Conservation (phyloP, 2,888 invertebrate genomes). For the Pseudococcus jackbeardsleyi region DNA sequence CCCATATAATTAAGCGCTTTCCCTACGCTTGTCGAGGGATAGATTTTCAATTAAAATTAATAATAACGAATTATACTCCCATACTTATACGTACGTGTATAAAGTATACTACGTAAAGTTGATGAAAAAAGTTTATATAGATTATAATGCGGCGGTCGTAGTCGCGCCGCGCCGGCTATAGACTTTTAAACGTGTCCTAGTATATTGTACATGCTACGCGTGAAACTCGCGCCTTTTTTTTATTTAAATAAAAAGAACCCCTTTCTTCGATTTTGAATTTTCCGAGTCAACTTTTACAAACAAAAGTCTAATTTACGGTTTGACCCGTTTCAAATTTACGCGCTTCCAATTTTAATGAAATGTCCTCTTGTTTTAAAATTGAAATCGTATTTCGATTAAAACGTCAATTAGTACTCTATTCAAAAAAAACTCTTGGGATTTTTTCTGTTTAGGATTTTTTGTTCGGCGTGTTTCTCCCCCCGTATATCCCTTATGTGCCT, state of each 20-base stretch:
- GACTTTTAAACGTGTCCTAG: conserved; percentile 21
- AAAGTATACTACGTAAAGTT: no score
- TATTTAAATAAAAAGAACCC: conserved; percentile 46
- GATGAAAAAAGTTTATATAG: no score
- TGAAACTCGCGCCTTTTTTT: conserved; percentile 34
- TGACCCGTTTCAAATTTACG: conserved; percentile 60
- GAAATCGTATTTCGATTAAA: conserved; percentile 63
- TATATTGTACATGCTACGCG: not conserved
- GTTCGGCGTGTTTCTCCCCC: not conserved
- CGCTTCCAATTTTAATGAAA: conserved; percentile 64
- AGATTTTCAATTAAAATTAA: not conserved
- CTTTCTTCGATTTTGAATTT: conserved; percentile 64
- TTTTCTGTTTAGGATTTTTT: not conserved
- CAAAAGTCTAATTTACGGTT: conserved; percentile 64
- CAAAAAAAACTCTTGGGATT: conserved; percentile 49
- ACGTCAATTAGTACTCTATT: conserved; percentile 63
- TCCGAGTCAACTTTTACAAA: conserved; percentile 63
- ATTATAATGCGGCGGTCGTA: no score
- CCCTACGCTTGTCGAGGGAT: not conserved
- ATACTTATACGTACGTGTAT: not conserved
- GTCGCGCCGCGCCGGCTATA: no score
- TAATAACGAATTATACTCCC: not conserved
- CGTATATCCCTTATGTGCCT: not conserved
- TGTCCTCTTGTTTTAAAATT: conserved; percentile 62
- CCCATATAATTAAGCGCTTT: not conserved